Conservation (phyloP, 2,888 invertebrate species). For the Cylloceria caligata region DNA sequence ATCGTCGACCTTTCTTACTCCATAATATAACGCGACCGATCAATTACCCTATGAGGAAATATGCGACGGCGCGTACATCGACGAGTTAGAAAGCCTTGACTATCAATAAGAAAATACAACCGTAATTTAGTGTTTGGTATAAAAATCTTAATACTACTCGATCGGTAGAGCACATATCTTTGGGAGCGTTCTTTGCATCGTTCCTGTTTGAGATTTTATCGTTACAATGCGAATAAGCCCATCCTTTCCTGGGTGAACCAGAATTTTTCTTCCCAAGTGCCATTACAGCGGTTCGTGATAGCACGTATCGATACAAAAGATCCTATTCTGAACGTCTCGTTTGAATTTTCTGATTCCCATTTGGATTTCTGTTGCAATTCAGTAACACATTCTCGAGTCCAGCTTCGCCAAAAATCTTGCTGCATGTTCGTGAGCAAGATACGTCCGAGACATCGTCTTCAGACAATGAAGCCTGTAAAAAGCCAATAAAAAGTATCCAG, state of each 20-base stretch:
- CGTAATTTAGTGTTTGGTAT: too few relatives aligned
- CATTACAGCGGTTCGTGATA: conserved; percentile 41
- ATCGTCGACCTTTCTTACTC: too few relatives aligned
- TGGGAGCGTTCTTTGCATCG: conserved; percentile 23
- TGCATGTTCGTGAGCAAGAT: conserved; percentile 53
- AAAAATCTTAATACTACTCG: too few relatives aligned
- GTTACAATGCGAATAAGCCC: conserved; percentile 37
- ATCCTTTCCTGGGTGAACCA: conserved; percentile 41
- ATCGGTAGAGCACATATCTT: conserved; percentile 42
- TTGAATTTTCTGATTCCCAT: conserved; percentile 25
- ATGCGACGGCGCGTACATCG: conserved; percentile 39
- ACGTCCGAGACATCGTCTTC: conserved; percentile 61
- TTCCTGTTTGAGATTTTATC: conserved; percentile 17
- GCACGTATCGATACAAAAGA: conserved; percentile 7
- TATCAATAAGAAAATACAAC: conserved; percentile 32
- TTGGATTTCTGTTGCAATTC: conserved; percentile 43
- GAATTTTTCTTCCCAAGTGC: conserved; percentile 37
- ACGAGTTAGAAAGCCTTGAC: conserved; percentile 41
- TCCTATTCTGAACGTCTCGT: conserved; percentile 15
- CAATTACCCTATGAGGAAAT: too few relatives aligned
- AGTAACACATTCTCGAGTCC: conserved; percentile 54
- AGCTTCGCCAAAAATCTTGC: conserved; percentile 69
- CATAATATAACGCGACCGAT: too few relatives aligned
- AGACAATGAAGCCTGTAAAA: conserved; percentile 62
- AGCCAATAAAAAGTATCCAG: conserved; percentile 72